Percentiles rank a stretch among this genome's conserved stretches.
phyloP scores from a whole-genome alignment of 53 echinoderm and acorn worm species.

The Holothuria scabra region DNA sequence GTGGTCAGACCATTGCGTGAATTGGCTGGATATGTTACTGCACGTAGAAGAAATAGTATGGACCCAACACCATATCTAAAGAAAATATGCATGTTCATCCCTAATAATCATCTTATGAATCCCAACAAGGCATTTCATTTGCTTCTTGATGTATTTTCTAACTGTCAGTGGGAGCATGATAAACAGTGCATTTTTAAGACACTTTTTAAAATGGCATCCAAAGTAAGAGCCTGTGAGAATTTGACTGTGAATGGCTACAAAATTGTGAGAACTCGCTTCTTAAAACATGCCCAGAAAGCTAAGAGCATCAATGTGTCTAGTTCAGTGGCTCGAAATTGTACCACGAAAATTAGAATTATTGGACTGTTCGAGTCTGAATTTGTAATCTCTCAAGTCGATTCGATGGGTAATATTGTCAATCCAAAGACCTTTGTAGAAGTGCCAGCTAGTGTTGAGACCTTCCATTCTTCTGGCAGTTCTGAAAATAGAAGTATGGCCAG shows the following conservation, averaged over 20 bases:
- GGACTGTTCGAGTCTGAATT: constrained; percentile 34
- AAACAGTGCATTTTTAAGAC: neutral
- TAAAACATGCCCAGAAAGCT: constrained; percentile 26
- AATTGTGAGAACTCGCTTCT: constrained; percentile 1
- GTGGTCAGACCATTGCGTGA: constrained; percentile 10
- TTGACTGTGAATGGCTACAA: neutral
- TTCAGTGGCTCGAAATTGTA: constrained; percentile 40
- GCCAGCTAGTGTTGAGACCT: too few relatives aligned
- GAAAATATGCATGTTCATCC: neutral
- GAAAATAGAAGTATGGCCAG: too few relatives aligned
- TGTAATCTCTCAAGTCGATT: neutral
- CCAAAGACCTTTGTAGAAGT: too few relatives aligned
- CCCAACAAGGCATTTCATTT: constrained; percentile 37
- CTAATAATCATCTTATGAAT: constrained; percentile 8
- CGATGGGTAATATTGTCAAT: too few relatives aligned
- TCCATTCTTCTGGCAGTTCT: too few relatives aligned
- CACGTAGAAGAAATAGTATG: neutral
- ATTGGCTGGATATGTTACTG: constrained; percentile 10
- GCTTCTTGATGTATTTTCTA: constrained; percentile 23
- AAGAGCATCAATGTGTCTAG: constrained; percentile 36
- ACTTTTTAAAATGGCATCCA: constrained; percentile 19
- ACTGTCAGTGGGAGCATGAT: constrained; percentile 3
- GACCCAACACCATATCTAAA: neutral
- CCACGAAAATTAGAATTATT: constrained; percentile 27
- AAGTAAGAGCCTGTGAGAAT: neutral